phyloP scores from a whole-genome alignment of 2,797 vertebrate genomes.

The Eupleurogrammus muticus region DNA sequence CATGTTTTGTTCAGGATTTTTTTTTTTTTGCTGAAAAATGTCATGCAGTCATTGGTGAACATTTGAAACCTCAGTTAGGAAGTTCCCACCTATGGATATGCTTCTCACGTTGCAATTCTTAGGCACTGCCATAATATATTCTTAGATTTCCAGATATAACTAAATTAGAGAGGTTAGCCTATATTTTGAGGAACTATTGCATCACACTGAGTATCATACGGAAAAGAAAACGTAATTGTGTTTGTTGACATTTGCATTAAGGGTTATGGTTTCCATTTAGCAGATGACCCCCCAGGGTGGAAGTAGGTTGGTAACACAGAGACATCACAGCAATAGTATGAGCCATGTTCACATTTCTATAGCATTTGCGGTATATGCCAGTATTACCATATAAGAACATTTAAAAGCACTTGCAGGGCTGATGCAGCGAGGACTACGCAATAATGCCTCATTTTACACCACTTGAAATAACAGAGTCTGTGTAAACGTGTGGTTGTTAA shows the following conservation, averaged over 20 bases:
- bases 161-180: constrained; percentile 29
- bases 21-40: constrained; percentile 8
- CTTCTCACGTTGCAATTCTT: constrained; percentile 25
- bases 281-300: background rate
- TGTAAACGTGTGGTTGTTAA: constrained; percentile 12
- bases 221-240: constrained; percentile 17
- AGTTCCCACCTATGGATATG: constrained; percentile 14
- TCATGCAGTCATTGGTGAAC: constrained; percentile 24
- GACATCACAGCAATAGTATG: background rate
- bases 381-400: background rate
- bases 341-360: background rate
- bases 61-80: constrained; percentile 31
- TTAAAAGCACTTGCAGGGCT: background rate
- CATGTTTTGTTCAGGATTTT: background rate
- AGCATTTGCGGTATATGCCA: background rate
- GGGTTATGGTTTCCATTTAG: constrained; percentile 5
- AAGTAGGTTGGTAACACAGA: constrained; percentile 14
- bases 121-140: constrained; percentile 18
- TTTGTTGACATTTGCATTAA: constrained; percentile 39
- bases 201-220: constrained; percentile 4
- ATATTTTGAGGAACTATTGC: constrained; percentile 11
- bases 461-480: background rate
- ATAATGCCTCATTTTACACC: background rate
- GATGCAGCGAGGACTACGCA: background rate
- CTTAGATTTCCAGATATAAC: constrained; percentile 27